These are phyloP conservation scores for Tetheella fluctuosa DNA, from an alignment of 2,888 invertebrate species.

Conservation along the genomic window DNA sequence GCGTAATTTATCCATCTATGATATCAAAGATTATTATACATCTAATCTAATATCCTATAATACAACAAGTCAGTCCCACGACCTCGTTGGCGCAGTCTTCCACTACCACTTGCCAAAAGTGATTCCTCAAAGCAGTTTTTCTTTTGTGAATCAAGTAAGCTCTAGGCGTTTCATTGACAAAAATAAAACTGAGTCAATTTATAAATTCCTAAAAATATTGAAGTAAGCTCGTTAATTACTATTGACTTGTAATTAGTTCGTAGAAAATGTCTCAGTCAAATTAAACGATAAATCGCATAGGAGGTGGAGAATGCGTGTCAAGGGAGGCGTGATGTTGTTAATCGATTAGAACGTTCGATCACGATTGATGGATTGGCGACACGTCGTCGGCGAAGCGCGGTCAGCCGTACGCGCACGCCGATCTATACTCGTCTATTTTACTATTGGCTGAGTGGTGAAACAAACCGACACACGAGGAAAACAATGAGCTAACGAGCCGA, in stretches of 20 bases:
- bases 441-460: conserved; percentile 67
- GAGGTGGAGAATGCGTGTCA: conserved; percentile 58
- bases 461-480: conserved; percentile 76
- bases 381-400: conserved; percentile 60
- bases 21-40: too few species aligned
- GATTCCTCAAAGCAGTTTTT: conserved; percentile 11
- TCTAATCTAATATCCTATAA: conserved; percentile 11
- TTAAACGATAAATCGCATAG: conserved; percentile 51
- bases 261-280: conserved; percentile 34
- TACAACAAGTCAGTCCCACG: conserved; percentile 26
- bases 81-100: conserved; percentile 29
- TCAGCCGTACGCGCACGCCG: conserved; percentile 59
- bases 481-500: conserved; percentile 79
- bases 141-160: not conserved
- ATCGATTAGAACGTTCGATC: conserved; percentile 76
- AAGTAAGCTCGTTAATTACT: not conserved
- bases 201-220: not conserved
- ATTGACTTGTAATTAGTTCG: conserved; percentile 7
- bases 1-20: not conserved
- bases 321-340: conserved; percentile 60
- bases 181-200: not conserved
- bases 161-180: not conserved
- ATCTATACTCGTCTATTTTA: conserved; percentile 61
- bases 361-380: conserved; percentile 77
- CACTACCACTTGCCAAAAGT: conserved; percentile 32